phyloP scores from a whole-genome alignment of 1,140 invertebrate species.

The Eufriesea mexicana region DNA sequence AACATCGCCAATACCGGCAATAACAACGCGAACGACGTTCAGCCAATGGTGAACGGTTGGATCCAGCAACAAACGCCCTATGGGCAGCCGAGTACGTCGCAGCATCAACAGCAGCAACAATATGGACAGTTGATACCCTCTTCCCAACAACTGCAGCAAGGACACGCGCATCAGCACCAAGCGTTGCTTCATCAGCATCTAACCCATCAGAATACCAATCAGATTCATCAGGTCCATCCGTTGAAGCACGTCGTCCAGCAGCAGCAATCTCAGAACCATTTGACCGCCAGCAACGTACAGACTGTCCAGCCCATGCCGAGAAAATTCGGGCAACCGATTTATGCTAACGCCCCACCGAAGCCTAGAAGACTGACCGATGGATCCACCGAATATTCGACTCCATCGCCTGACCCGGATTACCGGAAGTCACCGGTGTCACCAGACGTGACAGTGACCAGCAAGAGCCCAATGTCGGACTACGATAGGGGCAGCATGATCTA shows the following conservation, averaged over 20 bases:
- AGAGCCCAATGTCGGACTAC: constrained; percentile 74
- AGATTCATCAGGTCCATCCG: constrained; percentile 49
- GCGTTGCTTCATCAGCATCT: constrained; percentile 61
- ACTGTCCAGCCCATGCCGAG: constrained; percentile 67
- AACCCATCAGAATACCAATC: constrained; percentile 31
- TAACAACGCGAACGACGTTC: constrained; percentile 57
- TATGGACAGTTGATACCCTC: constrained; percentile 53
- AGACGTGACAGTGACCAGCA: constrained; percentile 65
- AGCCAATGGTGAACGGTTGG: constrained; percentile 76
- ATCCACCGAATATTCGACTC: constrained; percentile 88
- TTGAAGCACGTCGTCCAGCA: constrained; percentile 57
- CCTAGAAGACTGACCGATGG: constrained; percentile 86
- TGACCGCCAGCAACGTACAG: constrained; percentile 57
- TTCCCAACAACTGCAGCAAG: constrained; percentile 53
- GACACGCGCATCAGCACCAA: constrained; percentile 63
- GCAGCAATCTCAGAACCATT: constrained; percentile 44
- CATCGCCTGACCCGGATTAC: constrained; percentile 82
- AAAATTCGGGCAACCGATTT: constrained; percentile 87
- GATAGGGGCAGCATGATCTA: constrained; percentile 73
- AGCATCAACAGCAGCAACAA: constrained; percentile 63
- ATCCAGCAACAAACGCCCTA: constrained; percentile 72
- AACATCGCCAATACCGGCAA: constrained; percentile 40
- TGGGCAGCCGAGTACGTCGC: constrained; percentile 69
- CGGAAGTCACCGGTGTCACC: constrained; percentile 72
- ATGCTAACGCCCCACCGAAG: constrained; percentile 95